Base-by-base conservation (phyloP, 1,140 invertebrate species). In the Achatina immaculata region DNA sequence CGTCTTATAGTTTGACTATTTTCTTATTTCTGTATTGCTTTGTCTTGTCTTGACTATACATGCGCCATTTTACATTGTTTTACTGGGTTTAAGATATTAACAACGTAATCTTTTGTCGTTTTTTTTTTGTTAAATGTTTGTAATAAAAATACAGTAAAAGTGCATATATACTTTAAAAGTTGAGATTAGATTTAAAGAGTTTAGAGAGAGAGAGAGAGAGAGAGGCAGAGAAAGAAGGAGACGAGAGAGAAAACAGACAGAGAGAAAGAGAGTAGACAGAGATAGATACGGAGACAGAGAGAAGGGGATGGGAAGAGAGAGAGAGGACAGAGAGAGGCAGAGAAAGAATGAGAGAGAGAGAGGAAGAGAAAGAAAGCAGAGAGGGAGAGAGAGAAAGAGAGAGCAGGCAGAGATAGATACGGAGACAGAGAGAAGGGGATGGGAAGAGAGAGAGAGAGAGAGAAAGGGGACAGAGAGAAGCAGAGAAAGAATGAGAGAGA, bases 181-280 rank as follows among this genome's bases (percentile, higher is more conserved):
- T 48, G 45, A 48, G 19, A 7, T 48, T 11, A 19, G 19, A 48
- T 7, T 19, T 11, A 48, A 19, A 48, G 45, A 7, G 7, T 19
- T 11, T 66, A 55, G 73, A 40, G n/a, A 58, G 73, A 51, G 73
- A 34, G 1, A 76, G 73, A 58, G 73, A 0, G 51, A 76, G 48
- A 31, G 48, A 6, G 34, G 48, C 0, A 43, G 21, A 3, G 38
- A 24, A 31, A 31, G 34, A 0, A 31, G 21, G 73, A 55, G 51
- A 55, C 0, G 34, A 0, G 28, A 34, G 16, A 1, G 28, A 21
- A 34, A n/a, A 48, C 6, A 45, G 31, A 11, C 16, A 11, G 48
- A 55, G 51, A 55, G 43, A 6, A 43, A 58, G 73, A 48, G 19
- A 55, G n/a, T 19, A 42, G 28, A 42, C 21, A 42, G n/a, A 42